Evolutionary conservation across 2,113 vertebrate genomes (phyloP).

Genomic region (Onychorhynchus coronatus): DNA sequence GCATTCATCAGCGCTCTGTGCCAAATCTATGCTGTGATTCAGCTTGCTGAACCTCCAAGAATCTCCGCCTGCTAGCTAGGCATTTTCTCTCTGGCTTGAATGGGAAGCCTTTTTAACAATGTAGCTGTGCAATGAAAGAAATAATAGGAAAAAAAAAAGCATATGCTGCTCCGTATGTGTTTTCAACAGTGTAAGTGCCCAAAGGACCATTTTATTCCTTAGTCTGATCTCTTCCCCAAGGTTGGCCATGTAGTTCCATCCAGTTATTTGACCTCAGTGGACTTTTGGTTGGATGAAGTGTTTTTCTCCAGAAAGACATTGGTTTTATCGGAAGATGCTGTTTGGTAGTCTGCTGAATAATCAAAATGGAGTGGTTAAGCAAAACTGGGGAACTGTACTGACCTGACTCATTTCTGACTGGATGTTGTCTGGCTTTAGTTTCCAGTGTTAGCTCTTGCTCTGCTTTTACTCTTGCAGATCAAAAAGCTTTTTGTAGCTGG

Average conservation of each 20-base stretch:
- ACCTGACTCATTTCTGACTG: not conserved
- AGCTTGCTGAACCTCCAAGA: not conserved
- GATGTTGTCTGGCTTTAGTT: not conserved
- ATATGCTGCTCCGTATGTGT: not conserved
- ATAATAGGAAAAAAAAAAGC: not conserved
- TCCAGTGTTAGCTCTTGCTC: not conserved
- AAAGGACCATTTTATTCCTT: not conserved
- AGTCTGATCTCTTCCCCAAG: not conserved
- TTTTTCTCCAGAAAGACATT: not conserved
- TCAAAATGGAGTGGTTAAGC: not conserved
- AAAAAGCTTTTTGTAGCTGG: not conserved
- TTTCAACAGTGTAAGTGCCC: not conserved
- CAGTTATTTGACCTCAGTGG: not conserved
- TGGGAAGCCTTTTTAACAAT: not conserved
- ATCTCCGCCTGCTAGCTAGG: not conserved
- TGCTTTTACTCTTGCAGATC: not conserved
- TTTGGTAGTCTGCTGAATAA: not conserved
- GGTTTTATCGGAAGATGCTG: not conserved
- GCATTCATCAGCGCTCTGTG: not conserved
- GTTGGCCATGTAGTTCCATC: not conserved
- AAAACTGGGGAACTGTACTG: not conserved
- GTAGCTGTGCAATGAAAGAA: not conserved
- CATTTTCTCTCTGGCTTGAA: not conserved
- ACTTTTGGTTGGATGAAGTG: not conserved
- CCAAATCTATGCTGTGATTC: not conserved